phyloP scores from a whole-genome alignment of 2,888 invertebrate species.

The Conchocele bisecta region DNA sequence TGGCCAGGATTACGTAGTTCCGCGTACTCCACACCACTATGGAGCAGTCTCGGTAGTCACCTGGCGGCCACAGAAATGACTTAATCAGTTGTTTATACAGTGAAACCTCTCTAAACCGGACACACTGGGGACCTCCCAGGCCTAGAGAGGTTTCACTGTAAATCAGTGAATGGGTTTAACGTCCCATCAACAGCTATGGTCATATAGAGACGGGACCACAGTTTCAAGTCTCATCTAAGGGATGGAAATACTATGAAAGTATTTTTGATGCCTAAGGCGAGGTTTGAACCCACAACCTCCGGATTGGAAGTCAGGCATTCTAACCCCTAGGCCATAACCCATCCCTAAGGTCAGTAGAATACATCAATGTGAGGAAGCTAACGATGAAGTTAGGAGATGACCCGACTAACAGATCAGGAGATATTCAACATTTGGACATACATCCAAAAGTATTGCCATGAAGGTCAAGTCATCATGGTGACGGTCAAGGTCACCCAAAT shows the following conservation, averaged over 20 bases:
- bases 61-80: conserved; percentile 54
- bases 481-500: no score
- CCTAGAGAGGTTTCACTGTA: not conserved
- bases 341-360: no score
- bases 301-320: no score
- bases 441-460: no score
- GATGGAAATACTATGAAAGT: not conserved
- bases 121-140: not conserved
- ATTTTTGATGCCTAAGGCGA: no score
- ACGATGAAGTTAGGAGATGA: no score
- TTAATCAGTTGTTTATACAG: not conserved
- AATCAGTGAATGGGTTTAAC: not conserved
- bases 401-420: no score
- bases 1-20: conserved; percentile 71
- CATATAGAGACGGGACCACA: not conserved
- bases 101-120: not conserved
- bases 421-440: no score
- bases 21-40: conserved; percentile 79
- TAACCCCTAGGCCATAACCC: no score
- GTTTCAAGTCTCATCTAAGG: not conserved
- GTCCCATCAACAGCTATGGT: not conserved
- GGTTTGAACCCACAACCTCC: no score
- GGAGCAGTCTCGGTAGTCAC: conserved; percentile 78
- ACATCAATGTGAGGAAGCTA: no score
- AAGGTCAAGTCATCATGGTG: no score